Evolutionary conservation across 2,113 vertebrate genomes (phyloP).

Genomic region (Chamaea fasciata): DNA sequence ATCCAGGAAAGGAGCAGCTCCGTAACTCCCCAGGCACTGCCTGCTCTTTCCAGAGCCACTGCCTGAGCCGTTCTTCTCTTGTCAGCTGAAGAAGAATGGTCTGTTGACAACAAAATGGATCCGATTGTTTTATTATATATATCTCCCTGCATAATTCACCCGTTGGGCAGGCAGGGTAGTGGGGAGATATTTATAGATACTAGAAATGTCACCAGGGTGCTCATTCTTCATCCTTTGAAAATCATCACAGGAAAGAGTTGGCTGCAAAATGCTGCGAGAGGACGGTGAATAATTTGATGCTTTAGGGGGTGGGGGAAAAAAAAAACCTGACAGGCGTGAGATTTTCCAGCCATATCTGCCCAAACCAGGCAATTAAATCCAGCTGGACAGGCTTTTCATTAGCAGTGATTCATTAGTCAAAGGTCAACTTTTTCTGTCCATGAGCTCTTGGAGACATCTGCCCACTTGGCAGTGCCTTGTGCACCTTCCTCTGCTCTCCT

Average conservation of each 20-base stretch:
- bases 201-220: conserved; percentile 49
- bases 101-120: conserved; percentile 23
- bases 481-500: background rate
- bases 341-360: background rate
- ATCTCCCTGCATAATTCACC: conserved; percentile 55
- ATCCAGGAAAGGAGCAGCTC: background rate
- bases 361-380: background rate
- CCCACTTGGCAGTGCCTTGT: background rate
- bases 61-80: background rate
- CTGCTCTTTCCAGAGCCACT: background rate
- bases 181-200: conserved; percentile 54
- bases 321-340: background rate
- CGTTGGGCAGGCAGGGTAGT: conserved; percentile 16
- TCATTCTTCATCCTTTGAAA: conserved; percentile 52
- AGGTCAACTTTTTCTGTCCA: background rate
- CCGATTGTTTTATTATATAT: conserved; percentile 43
- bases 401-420: background rate
- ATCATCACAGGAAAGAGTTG: conserved; percentile 7
- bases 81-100: conserved; percentile 17
- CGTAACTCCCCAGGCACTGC: background rate
- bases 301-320: background rate
- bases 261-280: conserved; percentile 3
- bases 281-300: conserved; percentile 1
- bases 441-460: background rate
- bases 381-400: background rate